Evolutionary conservation across 2,888 invertebrate species (phyloP), one percentile per base, ranked within the genome.

Genomic region (Proisotoma minuta): DNA sequence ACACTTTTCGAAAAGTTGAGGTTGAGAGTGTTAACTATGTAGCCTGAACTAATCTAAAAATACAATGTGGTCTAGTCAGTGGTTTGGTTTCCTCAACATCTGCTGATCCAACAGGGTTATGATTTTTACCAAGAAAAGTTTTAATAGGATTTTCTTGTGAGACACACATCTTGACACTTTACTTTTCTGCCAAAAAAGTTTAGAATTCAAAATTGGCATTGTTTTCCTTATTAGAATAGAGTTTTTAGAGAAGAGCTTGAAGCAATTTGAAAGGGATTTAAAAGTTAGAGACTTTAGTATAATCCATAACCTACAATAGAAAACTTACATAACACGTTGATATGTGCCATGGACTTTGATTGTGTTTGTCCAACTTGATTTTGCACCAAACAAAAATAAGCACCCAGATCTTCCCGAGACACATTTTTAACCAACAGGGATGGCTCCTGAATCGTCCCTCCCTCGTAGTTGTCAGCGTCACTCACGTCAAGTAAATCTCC

Each of bases 311-410:
- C 15, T 34, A 34, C 26, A 43, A 28, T 60, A 20, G 47, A 24
- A 34, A 39, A 85, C 89, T 86, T 81, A 93, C 93, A 91, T 65
- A 87, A 82, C 8, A 93, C 88, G 76, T 89, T 87, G 57, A 94
- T 85, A 74, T 84, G 83, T 60, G 90, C 85, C 73, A 81, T 82
- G 40, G 86, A 85, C n/a, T 85, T 84, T 10, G 91, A 88, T 69
- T 83, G 83, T 10, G 87, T 85, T 52, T 84, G 82, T 3, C 91
- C 92, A 27, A 92, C 87, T 27, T 83, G 83, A 77, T 96, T 96
- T 70, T 84, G 83, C 51, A 93, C 83, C 65, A 85, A 81, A 76
- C 94, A 95, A 26, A 85, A 84, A 78, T 95, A 96, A 75, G 86
- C 85, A 56, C 93, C 95, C 24, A 56, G 24, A 78, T 95, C 94